Conservation (phyloP, 2,888 invertebrate genomes). For the Xylota sylvarum region DNA sequence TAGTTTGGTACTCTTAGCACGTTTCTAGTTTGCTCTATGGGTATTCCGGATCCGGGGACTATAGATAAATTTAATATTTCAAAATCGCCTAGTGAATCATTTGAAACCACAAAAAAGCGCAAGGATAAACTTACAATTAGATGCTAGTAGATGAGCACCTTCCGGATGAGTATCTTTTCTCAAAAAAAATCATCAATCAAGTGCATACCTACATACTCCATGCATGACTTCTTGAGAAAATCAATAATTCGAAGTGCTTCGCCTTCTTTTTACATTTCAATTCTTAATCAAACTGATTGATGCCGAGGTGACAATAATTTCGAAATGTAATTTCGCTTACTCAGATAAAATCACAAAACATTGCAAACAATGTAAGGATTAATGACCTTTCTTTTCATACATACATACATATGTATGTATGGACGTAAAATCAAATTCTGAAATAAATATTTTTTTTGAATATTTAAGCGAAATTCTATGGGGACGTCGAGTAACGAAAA, state of each 20-base stretch:
- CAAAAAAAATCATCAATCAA: neutral
- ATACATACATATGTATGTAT: conserved; percentile 9
- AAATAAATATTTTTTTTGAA: conserved; percentile 39
- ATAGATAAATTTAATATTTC: conserved; percentile 11
- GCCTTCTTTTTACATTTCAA: neutral
- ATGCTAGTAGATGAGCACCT: neutral
- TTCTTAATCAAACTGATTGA: conserved; percentile 33
- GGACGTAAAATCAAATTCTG: conserved; percentile 39
- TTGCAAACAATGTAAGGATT: conserved; percentile 45
- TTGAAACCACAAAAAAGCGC: neutral
- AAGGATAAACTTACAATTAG: neutral
- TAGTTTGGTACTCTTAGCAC: conserved; percentile 28
- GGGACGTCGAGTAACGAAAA: conserved; percentile 21
- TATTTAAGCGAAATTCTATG: conserved; percentile 30
- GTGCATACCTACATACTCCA: too few relatives aligned
- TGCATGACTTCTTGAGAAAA: neutral
- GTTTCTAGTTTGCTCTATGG: conserved; percentile 15
- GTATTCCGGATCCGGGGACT: conserved; percentile 34
- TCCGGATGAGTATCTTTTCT: neutral
- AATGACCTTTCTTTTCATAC: conserved; percentile 52
- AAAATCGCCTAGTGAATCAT: conserved; percentile 23
- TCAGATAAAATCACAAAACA: conserved; percentile 40
- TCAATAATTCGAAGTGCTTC: neutral
- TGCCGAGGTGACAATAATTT: conserved; percentile 37
- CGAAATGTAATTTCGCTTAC: conserved; percentile 52